Base-by-base conservation (phyloP, 2,113 vertebrate species). In the Tenebrosternarchus preto region DNA sequence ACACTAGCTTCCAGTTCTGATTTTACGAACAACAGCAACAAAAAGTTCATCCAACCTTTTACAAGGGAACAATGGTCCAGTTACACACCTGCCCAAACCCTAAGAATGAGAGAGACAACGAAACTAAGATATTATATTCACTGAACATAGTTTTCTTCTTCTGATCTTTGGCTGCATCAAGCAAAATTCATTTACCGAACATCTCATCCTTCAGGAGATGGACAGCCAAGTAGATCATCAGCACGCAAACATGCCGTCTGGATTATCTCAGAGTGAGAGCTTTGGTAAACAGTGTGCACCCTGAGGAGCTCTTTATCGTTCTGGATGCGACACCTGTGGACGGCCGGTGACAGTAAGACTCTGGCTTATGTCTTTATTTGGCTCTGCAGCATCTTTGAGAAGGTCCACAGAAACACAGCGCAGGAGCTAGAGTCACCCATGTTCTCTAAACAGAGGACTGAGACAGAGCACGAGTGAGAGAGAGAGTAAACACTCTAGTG, bases 361-460 rank as follows among this genome's bases (percentile, higher is more conserved):
- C 76, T n/a, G 79, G 83, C 73, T 88, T 76, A 90, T 92, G 91
- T 89, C 90, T 92, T 91, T 92, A 92, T 92, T 92, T 92, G 91
- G 89, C 88, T 83, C n/a, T 50, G 43, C 5, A 15, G 63, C 86
- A 79, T 85, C 86, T 84, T 86, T 82, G 64, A 86, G 66, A 43
- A n/a, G 46, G 75, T 85, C 78, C 19, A 46, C 53, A 64, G 6
- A 56, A 61, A 50, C n/a, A 33, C 67, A 70, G 82, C 84, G 87
- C 83, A 72, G 20, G 76, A 84, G 81, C 81, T 88, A 85, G 86
- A 89, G 81, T 85, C 83, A 53, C 83, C 83, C 74, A 43, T 89
- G 85, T 87, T 90, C 88, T 88, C 87, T 91, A 92, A 91, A 92
- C 55, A 73, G 8, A 22, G 11, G 27, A 12, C 19, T 59, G 63